Percentiles rank a stretch among this genome's conserved stretches.
These are phyloP conservation scores for Macrobrachium nipponense DNA, from an alignment of 1,140 invertebrate species.

Conservation along the genomic window DNA sequence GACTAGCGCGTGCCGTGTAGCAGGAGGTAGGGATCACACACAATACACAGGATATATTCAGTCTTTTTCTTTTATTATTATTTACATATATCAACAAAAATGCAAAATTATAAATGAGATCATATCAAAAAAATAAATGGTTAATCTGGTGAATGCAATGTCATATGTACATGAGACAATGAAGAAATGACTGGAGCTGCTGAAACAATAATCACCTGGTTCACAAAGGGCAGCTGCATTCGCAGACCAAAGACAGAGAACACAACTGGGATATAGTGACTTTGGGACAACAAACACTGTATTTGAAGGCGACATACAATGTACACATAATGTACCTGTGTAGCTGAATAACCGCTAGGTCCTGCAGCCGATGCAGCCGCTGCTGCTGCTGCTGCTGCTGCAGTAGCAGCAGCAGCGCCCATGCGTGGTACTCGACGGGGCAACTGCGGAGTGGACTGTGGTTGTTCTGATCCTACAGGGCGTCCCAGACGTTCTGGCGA, in stretches of 20 bases:
- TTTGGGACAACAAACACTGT: neutral
- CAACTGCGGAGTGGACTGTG: neutral
- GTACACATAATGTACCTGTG: constrained; percentile 21
- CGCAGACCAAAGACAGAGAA: neutral
- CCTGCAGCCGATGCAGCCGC: constrained; percentile 25
- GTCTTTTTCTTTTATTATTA: neutral
- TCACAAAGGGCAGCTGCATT: neutral
- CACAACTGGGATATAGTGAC: neutral
- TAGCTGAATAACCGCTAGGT: neutral
- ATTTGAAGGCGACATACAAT: no score
- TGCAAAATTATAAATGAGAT: neutral
- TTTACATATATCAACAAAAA: no score
- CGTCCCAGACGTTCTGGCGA: constrained; percentile 24
- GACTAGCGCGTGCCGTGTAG: no score
- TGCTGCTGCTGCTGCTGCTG: constrained; percentile 29
- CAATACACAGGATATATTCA: neutral
- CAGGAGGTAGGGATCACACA: constrained; percentile 5
- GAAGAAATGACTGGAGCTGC: no score
- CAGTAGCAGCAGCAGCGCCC: constrained; percentile 41
- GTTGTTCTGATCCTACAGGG: neutral
- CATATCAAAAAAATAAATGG: constrained; percentile 2
- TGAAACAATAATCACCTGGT: no score
- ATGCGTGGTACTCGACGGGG: constrained; percentile 42
- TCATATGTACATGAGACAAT: no score
- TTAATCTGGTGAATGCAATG: no score